Evolutionary conservation across 2,113 vertebrate species (phyloP), one percentile per base, ranked within the genome.

Genomic region (Vanacampus margaritifer): DNA sequence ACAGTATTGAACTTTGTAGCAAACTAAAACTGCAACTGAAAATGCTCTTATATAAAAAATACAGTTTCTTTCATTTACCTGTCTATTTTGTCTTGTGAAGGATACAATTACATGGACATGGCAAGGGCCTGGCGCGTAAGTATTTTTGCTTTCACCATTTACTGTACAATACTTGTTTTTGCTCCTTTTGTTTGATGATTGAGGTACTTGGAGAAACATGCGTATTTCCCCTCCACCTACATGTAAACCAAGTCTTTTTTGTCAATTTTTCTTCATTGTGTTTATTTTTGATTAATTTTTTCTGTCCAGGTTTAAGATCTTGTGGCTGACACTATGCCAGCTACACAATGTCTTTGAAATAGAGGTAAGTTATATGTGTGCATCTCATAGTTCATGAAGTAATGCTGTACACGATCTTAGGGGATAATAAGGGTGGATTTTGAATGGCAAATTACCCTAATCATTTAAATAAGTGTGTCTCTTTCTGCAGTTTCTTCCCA

Each of bases 101-200:
- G 96, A 98, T 84, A 92, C 96, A 11, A 98, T 98, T 80, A 98
- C 97, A 0, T 98, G 97, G 97, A 98, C 96, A 0, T 98, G 97
- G 97, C 95, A 95, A 86, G 97, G 97, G 1, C 96, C 97, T 9
- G 94, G 95, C 91, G 97, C 96, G 97, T 98, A 89, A 91, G 91
- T 87, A 59, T 39, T 32, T 21, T 16, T 13, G 13, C 12, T 16
- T 64, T 64, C 17, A 63, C 13, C 24, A 48, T 5, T 12, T 64
- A 10, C 24, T 5, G n/a, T 64, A 10, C 24, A 46, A 19, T 39
- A n/a, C 35, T 19, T 8, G 5, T 3, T 21, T 37, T 11, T 58
- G 16, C 6, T 24, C 12, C 5, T 19, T 51, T 6, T 21, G 16
- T 64, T 41, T 43, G 23, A 28, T 14, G 28, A 3, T 24, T 46